These are phyloP conservation scores for Paraescarpia echinospica DNA, from an alignment of 1,140 invertebrate species.

Conservation along the genomic window DNA sequence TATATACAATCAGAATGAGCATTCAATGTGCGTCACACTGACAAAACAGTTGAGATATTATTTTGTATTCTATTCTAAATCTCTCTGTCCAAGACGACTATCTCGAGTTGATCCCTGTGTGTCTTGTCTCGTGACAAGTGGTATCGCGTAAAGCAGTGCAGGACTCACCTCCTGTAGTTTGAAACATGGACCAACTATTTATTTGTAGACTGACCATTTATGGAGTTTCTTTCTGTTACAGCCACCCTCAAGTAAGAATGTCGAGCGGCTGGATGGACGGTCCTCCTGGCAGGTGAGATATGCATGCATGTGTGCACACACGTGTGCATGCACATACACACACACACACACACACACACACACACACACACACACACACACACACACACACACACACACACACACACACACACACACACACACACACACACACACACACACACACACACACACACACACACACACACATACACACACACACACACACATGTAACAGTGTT, in stretches of 20 bases:
- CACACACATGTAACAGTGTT: not conserved
- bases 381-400: slow-evolving; percentile 22
- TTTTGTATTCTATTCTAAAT: too few relatives aligned
- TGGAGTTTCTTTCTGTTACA: slow-evolving; percentile 18
- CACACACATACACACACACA: slow-evolving; percentile 22
- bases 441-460: slow-evolving; percentile 21
- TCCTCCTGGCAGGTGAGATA: slow-evolving; percentile 13
- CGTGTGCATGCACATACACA: slow-evolving; percentile 15
- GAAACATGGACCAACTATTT: not conserved
- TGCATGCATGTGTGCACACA: not conserved
- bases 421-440: slow-evolving; percentile 30
- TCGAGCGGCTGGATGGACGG: slow-evolving; percentile 10
- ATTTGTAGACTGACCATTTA: not conserved
- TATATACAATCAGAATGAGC: too few relatives aligned
- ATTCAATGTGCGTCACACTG: too few relatives aligned
- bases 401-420: slow-evolving; percentile 20
- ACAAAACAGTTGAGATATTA: too few relatives aligned
- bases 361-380: slow-evolving; percentile 23
- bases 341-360: slow-evolving; percentile 20
- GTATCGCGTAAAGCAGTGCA: too few relatives aligned
- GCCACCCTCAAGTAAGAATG: slow-evolving; percentile 17
- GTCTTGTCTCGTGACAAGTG: too few relatives aligned
- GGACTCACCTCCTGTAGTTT: not conserved
- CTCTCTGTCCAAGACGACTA: too few relatives aligned
- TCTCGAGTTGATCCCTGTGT: too few relatives aligned